Evolutionary conservation across 2,797 vertebrate genomes (phyloP).

Genomic region (Syngnathus acus): DNA sequence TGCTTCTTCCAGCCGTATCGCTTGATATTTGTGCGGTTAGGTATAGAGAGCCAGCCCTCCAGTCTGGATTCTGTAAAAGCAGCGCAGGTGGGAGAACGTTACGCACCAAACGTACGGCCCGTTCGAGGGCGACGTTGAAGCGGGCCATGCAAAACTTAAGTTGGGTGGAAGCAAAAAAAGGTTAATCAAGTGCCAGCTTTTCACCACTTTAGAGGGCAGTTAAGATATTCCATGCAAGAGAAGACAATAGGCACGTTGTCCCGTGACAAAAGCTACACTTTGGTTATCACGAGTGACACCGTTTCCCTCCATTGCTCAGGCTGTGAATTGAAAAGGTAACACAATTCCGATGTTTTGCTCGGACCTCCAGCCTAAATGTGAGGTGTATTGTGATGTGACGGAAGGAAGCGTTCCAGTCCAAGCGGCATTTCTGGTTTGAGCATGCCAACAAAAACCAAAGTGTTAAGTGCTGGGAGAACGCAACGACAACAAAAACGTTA

Average conservation of each 20-base stretch:
- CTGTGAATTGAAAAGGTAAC: slow-evolving; percentile 26
- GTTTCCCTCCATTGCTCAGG: slow-evolving; percentile 24
- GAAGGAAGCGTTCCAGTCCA: slow-evolving; percentile 17
- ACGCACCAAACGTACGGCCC: no score
- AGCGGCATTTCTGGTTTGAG: slow-evolving; percentile 35
- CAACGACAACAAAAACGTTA: slow-evolving; percentile 5
- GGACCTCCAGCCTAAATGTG: slow-evolving; percentile 7
- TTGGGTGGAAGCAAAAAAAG: slow-evolving; percentile 21
- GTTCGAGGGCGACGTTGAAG: slow-evolving; percentile 7
- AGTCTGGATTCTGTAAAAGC: slow-evolving; percentile 84
- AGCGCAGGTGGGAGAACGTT: background rate
- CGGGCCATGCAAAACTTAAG: slow-evolving; percentile 58
- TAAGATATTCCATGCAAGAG: slow-evolving; percentile 18
- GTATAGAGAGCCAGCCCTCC: slow-evolving; percentile 97
- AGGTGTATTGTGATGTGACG: slow-evolving; percentile 15
- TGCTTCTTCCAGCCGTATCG: slow-evolving; percentile 98
- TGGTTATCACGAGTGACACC: slow-evolving; percentile 10
- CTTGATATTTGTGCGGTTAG: slow-evolving; percentile 95
- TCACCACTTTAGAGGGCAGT: slow-evolving; percentile 20
- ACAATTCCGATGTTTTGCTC: background rate
- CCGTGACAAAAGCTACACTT: background rate
- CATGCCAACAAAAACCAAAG: slow-evolving; percentile 50
- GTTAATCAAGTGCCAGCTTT: slow-evolving; percentile 12
- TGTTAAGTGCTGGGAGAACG: slow-evolving; percentile 25
- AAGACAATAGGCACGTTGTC: background rate